phyloP scores from a whole-genome alignment of 2,888 invertebrate species.

The Ryuthela nishihirai region DNA sequence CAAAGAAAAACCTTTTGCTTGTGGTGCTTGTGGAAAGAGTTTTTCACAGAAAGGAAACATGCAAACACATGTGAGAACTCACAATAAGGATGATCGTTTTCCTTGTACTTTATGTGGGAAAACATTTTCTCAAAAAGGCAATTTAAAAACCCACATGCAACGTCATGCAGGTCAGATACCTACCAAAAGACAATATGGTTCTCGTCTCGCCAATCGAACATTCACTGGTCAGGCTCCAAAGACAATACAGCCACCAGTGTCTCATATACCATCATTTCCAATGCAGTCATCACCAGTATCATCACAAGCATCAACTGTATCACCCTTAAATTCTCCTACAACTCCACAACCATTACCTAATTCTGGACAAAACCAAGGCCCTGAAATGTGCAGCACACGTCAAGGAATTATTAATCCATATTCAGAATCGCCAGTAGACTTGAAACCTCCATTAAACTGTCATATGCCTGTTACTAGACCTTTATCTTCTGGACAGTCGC shows the following conservation, averaged over 20 bases:
- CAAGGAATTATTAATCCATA: constrained; percentile 29
- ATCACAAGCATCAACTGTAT: constrained; percentile 32
- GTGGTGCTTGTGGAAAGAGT: constrained; percentile 43
- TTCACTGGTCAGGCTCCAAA: constrained; percentile 23
- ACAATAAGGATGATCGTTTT: constrained; percentile 44
- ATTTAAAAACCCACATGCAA: constrained; percentile 44
- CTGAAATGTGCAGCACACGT: constrained; percentile 29
- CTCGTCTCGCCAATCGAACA: constrained; percentile 32
- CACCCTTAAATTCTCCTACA: constrained; percentile 30
- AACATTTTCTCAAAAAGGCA: constrained; percentile 44
- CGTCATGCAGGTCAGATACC: constrained; percentile 43
- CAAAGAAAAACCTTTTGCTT: constrained; percentile 44
- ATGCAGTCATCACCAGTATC: constrained; percentile 36
- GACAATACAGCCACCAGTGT: constrained; percentile 23
- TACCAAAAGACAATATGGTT: constrained; percentile 39
- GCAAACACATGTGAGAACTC: constrained; percentile 44
- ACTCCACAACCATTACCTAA: constrained; percentile 22
- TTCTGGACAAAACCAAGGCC: constrained; percentile 16
- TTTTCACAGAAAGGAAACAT: constrained; percentile 45
- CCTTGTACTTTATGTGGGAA: constrained; percentile 44
- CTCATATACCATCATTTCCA: constrained; percentile 35
- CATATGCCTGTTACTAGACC: constrained; percentile 29
- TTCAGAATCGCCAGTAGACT: constrained; percentile 32
- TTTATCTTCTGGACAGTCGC: constrained; percentile 21
- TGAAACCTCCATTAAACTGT: constrained; percentile 30